Evolutionary conservation across 2,797 vertebrate species (phyloP), one percentile per base, ranked within the genome.

Genomic region (Phataginus tricuspis): DNA sequence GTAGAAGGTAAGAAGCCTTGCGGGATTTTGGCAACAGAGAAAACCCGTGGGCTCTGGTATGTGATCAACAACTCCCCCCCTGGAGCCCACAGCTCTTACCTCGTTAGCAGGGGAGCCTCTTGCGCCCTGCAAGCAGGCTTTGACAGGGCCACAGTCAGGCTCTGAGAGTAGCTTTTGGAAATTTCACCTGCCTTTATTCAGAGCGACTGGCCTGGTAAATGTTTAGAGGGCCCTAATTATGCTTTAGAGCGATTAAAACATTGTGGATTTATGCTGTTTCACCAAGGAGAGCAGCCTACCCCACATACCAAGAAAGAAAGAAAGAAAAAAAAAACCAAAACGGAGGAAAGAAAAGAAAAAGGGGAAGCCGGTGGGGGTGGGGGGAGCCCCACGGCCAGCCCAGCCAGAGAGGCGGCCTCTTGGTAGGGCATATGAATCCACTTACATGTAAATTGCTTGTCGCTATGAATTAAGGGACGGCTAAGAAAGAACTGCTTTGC

Each of bases 361-460:
- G n/a, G 55, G 89, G 93, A 71, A 78, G 57, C 8, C 23, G 49
- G 55, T 0, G 64, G 64, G 39, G 37, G 53, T 21, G 37, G 42
- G 66, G 39, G 15, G 21, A 7, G 69, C 31, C 2, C 29, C 29
- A 29, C 49, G n/a, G n/a, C 72, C 6, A 31, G 89, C 90, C 97
- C 85, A 87, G 90, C 86, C 72, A 64, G 98, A 98, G 97, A 98
- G 98, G 98, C 96, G 98, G 98, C 98, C 98, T 98, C 98, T 98
- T 92, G 37, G 98, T 96, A 95, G 97, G 97, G 99, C 99, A 99
- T 99, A 98, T 99, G 99, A 99, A 99, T 99, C 99, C 99, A 99
- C 99, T 99, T 99, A 99, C 98, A 99, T 99, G 98, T 99, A 99
- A 99, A 99, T 99, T 99, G 99, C 99, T 99, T 99, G 99, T 99